Evolutionary conservation across 2,113 vertebrate genomes (phyloP).

Genomic region (Paracanthobrama guichenoti): DNA sequence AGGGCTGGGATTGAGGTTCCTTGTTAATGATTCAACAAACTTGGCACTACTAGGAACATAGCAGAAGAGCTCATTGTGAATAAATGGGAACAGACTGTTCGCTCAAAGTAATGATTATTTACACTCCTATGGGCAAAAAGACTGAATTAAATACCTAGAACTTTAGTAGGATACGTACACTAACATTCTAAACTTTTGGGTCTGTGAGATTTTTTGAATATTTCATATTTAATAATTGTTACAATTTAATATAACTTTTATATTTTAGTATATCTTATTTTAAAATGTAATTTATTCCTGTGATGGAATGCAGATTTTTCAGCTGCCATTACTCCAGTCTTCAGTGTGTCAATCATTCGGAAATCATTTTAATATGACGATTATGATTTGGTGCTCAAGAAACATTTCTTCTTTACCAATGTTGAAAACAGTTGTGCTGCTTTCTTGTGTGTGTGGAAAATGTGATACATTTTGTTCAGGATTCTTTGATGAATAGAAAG

Average conservation of each 20-base stretch:
- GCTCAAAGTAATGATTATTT: neutral
- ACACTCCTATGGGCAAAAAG: neutral
- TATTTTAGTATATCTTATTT: too few relatives aligned
- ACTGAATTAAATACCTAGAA: neutral
- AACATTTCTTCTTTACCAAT: neutral
- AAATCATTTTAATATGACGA: neutral
- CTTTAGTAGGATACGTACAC: neutral
- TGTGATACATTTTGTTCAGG: neutral
- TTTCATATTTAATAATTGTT: too few relatives aligned
- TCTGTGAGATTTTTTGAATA: neutral
- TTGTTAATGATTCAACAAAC: constrained; percentile 21
- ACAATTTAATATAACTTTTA: too few relatives aligned
- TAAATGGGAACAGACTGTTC: constrained; percentile 36
- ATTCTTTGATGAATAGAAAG: neutral
- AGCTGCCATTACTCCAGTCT: too few relatives aligned
- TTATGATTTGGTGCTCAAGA: neutral
- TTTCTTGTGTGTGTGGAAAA: neutral
- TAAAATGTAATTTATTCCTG: too few relatives aligned
- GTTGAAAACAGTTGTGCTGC: neutral
- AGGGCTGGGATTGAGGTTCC: constrained; percentile 7
- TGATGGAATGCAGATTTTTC: too few relatives aligned
- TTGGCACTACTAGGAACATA: constrained; percentile 5
- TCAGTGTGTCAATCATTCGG: neutral
- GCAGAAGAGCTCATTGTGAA: constrained; percentile 26
- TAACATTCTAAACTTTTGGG: neutral